Percentiles rank a stretch among this genome's conserved stretches.
phyloP scores from a whole-genome alignment of 2,888 invertebrate genomes.

The Caenorhabditis zanzibari region DNA sequence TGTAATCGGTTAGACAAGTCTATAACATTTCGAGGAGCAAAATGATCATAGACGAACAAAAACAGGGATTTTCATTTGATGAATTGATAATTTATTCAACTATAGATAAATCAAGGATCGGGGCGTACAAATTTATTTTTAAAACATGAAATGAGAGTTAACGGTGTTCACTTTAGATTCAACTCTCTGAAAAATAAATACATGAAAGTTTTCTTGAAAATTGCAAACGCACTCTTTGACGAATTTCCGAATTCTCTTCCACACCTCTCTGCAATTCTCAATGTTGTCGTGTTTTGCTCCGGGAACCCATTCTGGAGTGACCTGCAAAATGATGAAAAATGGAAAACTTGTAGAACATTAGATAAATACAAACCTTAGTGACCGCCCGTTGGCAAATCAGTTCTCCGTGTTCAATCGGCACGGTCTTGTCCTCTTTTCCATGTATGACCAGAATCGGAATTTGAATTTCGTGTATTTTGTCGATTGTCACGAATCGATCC shows the following conservation, averaged over 20 bases:
- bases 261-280: conserved; percentile 72
- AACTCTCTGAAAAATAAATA: conserved; percentile 42
- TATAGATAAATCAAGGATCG: too few species aligned
- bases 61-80: too few species aligned
- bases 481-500: conserved; percentile 71
- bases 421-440: conserved; percentile 73
- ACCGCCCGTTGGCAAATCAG: conserved; percentile 61
- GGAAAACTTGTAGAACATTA: background rate
- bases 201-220: background rate
- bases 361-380: conserved; percentile 16
- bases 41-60: too few species aligned
- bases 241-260: conserved; percentile 74
- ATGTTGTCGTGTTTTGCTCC: conserved; percentile 74
- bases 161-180: conserved; percentile 2
- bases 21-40: too few species aligned
- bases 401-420: conserved; percentile 75
- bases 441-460: conserved; percentile 75
- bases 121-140: too few species aligned
- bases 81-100: too few species aligned
- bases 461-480: conserved; percentile 72
- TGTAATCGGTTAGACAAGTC: too few species aligned
- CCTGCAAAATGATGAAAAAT: conserved; percentile 26
- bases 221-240: conserved; percentile 48
- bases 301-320: conserved; percentile 73
- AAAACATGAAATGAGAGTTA: too few species aligned